Evolutionary conservation across 2,888 invertebrate genomes (phyloP).

Genomic region (Gastrophysa polygoni): DNA sequence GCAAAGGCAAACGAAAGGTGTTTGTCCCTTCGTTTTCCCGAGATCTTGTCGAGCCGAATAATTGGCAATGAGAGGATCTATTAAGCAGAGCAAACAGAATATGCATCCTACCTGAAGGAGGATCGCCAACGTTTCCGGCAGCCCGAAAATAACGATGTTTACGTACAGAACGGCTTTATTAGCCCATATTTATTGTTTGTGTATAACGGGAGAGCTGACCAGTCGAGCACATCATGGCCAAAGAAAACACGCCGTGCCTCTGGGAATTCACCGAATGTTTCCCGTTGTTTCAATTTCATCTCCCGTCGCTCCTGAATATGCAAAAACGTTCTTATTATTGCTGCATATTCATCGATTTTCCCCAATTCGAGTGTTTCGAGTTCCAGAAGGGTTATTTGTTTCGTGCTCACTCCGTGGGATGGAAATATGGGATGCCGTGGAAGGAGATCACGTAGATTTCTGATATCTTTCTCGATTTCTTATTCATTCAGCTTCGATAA

Average conservation of each 20-base stretch:
- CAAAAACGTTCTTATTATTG: slow-evolving; percentile 24
- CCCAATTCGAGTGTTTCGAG: not conserved
- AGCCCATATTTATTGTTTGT: slow-evolving; percentile 56
- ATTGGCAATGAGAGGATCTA: slow-evolving; percentile 43
- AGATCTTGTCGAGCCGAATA: slow-evolving; percentile 33
- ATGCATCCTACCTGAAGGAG: slow-evolving; percentile 44
- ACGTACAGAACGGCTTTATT: slow-evolving; percentile 56
- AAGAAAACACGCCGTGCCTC: slow-evolving; percentile 50
- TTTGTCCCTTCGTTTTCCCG: slow-evolving; percentile 20
- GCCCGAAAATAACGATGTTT: slow-evolving; percentile 56
- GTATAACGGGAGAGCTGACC: slow-evolving; percentile 51
- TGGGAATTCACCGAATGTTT: slow-evolving; percentile 52
- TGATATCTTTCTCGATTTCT: no score
- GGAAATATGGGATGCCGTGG: no score
- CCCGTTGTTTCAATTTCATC: slow-evolving; percentile 22
- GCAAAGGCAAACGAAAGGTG: not conserved
- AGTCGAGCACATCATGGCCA: slow-evolving; percentile 51
- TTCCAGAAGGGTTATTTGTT: no score
- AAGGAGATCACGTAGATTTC: no score
- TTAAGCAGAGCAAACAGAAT: slow-evolving; percentile 46
- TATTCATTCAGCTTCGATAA: no score
- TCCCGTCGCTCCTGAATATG: slow-evolving; percentile 17
- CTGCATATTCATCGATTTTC: slow-evolving; percentile 18
- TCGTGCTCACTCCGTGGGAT: no score
- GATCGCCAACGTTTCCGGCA: slow-evolving; percentile 45